Evolutionary conservation across 2,888 invertebrate genomes (phyloP).

Genomic region (Andrena camellia): DNA sequence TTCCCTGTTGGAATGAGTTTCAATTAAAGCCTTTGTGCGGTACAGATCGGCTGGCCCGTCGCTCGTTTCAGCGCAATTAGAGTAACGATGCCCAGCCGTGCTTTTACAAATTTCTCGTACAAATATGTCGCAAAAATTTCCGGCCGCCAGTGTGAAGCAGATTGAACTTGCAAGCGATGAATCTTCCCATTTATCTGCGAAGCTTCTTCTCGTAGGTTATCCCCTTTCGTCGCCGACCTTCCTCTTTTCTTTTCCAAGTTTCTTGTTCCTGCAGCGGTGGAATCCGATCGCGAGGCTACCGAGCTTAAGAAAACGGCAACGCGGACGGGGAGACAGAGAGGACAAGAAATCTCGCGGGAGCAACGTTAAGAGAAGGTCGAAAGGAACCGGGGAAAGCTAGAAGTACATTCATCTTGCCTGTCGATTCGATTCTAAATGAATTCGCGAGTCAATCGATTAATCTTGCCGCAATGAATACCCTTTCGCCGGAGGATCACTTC

Average conservation of each 20-base stretch:
- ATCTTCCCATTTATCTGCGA: not conserved
- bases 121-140: not conserved
- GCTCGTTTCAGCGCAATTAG: conserved; percentile 35
- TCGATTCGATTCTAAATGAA: conserved; percentile 69
- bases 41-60: conserved; percentile 5
- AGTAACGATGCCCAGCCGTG: conserved; percentile 17
- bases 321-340: not conserved
- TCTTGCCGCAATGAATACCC: conserved; percentile 48
- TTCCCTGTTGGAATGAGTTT: conserved; percentile 39
- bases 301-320: not conserved
- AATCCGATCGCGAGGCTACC: not conserved
- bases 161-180: not conserved
- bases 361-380: not conserved
- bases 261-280: not conserved
- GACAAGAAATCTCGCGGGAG: not conserved
- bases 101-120: not conserved
- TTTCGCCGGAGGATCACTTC: conserved; percentile 19
- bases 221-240: not conserved
- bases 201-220: not conserved
- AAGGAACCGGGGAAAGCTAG: not conserved
- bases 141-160: not conserved
- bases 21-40: conserved; percentile 50
- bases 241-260: not conserved
- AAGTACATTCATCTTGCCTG: conserved; percentile 63
- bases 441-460: conserved; percentile 66